Percentiles rank a stretch among this genome's conserved stretches.
These are phyloP conservation scores for Dreissena rostriformis DNA, from an alignment of 1,140 invertebrate genomes.

Conservation along the genomic window DNA sequence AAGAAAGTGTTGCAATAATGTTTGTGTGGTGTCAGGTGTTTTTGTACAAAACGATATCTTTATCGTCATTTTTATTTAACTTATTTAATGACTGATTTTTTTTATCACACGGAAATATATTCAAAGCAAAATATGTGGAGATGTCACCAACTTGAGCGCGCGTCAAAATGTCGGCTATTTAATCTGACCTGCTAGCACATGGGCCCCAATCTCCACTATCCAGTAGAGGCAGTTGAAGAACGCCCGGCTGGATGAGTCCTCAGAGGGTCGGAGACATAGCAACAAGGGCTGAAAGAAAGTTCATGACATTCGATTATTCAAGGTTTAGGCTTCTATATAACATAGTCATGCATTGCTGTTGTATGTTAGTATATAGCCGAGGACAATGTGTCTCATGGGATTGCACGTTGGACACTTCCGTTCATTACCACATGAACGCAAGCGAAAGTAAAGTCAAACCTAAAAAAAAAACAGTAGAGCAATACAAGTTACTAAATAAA, in stretches of 20 bases:
- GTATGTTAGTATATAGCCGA: too few relatives aligned
- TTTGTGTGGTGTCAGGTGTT: too few relatives aligned
- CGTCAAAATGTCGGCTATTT: background rate
- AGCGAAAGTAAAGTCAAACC: background rate
- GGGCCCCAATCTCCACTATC: constrained; percentile 52
- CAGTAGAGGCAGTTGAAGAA: constrained; percentile 56
- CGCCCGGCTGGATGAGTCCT: constrained; percentile 47
- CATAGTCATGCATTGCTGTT: too few relatives aligned
- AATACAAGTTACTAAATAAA: background rate
- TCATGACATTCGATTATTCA: background rate
- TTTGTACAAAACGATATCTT: too few relatives aligned
- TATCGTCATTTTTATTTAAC: too few relatives aligned
- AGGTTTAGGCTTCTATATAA: background rate
- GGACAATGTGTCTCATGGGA: background rate
- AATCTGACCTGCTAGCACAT: constrained; percentile 44
- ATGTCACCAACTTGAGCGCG: too few relatives aligned
- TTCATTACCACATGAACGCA: background rate
- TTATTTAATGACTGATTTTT: too few relatives aligned
- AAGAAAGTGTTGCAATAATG: too few relatives aligned
- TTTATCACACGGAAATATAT: too few relatives aligned
- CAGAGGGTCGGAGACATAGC: constrained; percentile 44
- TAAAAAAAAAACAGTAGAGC: background rate
- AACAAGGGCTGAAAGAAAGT: constrained; percentile 27
- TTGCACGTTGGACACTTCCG: too few relatives aligned
- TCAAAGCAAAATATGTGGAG: too few relatives aligned